phyloP scores from a whole-genome alignment of 2,888 invertebrate species.

The Halocaridina rubra region DNA sequence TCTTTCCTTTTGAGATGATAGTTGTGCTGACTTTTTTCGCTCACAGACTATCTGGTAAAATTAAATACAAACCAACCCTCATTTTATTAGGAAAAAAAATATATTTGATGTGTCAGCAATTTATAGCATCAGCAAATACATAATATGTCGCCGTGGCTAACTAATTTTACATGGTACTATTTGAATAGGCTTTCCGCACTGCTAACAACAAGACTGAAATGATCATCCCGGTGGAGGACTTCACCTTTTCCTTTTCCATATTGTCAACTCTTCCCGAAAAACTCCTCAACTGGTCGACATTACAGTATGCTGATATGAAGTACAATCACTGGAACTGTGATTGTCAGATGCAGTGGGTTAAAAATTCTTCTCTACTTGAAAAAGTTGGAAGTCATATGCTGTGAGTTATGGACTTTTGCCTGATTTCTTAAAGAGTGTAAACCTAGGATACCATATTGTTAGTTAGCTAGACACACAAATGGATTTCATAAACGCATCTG shows the following conservation, averaged over 20 bases:
- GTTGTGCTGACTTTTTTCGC: neutral
- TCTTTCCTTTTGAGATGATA: neutral
- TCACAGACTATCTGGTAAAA: neutral
- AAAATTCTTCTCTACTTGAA: neutral
- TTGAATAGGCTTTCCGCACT: constrained; percentile 34
- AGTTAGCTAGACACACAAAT: too few species aligned
- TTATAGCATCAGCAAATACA: neutral
- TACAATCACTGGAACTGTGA: constrained; percentile 47
- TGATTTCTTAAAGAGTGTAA: too few species aligned
- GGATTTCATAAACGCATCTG: too few species aligned
- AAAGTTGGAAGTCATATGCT: constrained; percentile 3
- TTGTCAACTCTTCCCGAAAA: constrained; percentile 23
- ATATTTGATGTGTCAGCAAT: neutral
- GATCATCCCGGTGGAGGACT: neutral
- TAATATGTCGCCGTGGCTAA: neutral
- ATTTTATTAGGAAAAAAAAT: too few species aligned
- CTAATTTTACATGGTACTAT: neutral
- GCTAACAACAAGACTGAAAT: neutral
- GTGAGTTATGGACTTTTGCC: too few species aligned
- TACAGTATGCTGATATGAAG: constrained; percentile 12
- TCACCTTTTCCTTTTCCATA: constrained; percentile 42
- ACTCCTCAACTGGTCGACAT: constrained; percentile 26
- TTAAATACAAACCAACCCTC: too few species aligned
- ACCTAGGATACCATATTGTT: too few species aligned
- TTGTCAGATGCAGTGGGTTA: constrained; percentile 43